A percentile compares a stretch with the other conserved stretches of the same genome.
Conservation (phyloP, 2,797 vertebrate genomes). For the Psittacula derbiana region DNA sequence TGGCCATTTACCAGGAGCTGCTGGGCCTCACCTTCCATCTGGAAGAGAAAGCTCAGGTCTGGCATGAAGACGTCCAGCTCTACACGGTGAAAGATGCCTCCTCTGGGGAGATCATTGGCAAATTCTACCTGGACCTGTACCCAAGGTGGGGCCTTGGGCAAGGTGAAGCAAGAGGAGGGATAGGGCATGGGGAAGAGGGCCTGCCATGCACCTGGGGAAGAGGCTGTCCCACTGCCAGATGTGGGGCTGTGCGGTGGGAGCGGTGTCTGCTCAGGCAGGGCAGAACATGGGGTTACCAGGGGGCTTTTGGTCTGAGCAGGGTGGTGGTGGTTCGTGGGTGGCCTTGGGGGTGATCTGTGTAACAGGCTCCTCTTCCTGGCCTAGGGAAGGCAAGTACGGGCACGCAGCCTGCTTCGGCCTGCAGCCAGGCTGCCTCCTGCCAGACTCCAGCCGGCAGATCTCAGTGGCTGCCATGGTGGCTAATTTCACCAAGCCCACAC, state of each 20-base stretch:
- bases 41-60: slow-evolving; percentile 82
- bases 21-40: slow-evolving; percentile 87
- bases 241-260: rapidly evolving
- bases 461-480: slow-evolving; percentile 96
- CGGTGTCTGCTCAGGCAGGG: rapidly evolving
- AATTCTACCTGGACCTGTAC: slow-evolving; percentile 96
- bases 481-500: slow-evolving; percentile 94
- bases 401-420: slow-evolving; percentile 96
- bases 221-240: rapidly evolving
- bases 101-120: slow-evolving; percentile 81
- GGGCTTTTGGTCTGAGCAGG: neutral
- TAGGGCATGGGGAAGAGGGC: neutral
- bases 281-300: neutral
- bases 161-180: rapidly evolving
- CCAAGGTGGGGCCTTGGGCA: slow-evolving; percentile 80
- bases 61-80: slow-evolving; percentile 92
- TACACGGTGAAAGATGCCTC: slow-evolving; percentile 84
- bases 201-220: rapidly evolving
- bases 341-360: neutral
- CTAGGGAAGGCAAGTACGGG: slow-evolving; percentile 91
- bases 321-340: rapidly evolving
- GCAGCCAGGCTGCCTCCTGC: slow-evolving; percentile 90
- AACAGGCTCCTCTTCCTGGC: neutral
- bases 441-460: slow-evolving; percentile 85
- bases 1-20: slow-evolving; percentile 95